Evolutionary conservation across 2,113 vertebrate genomes (phyloP), one percentile per base, ranked within the genome.

Genomic region (Tupaia tana): DNA sequence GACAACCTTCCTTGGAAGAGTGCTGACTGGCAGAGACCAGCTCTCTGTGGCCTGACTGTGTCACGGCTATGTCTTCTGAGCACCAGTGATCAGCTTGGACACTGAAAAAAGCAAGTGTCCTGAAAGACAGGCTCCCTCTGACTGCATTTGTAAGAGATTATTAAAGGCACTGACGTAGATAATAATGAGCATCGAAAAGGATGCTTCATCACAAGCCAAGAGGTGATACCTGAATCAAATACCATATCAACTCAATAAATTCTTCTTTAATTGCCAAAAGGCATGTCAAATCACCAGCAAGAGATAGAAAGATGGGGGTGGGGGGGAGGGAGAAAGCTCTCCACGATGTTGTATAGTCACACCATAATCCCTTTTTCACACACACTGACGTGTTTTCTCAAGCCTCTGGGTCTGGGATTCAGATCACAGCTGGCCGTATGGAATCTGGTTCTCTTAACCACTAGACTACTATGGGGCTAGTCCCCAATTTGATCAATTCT

Each of bases 1-100:
- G 85, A 96, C 96, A 96, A 86, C 69, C 8, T 52, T 85, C 63
- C 67, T 80, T 89, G 73, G 85, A 74, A 92, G 58, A 78, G 67
- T 16, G 29, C 86, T 94, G 91, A 89, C 56, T 75, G 69, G 82
- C 31, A 90, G 86, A 63, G 63, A 80, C 54, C 3, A 22, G 52
- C 24, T 73, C 19, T 82, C 19, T 34, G 66, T n/a, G 61, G 29
- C 69, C 69, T 8, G 16, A 70, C 66, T 63, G 18, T 64, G 52
- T 85, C 78, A 66, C 52, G 66, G 24, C 71, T 14, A 1, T 20
- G 34, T 82, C 54, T 87, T 59, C 73, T 69, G 20, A 79, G 70
- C 58, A 58, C 77, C 59, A 74, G 73, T 59, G 74, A 86, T 82
- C 74, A 78, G 43, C 7, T 18, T 67, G 66, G 52, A 59, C 3